Evolutionary conservation across 2,888 invertebrate species (phyloP).

Genomic region (Agrotis puta): DNA sequence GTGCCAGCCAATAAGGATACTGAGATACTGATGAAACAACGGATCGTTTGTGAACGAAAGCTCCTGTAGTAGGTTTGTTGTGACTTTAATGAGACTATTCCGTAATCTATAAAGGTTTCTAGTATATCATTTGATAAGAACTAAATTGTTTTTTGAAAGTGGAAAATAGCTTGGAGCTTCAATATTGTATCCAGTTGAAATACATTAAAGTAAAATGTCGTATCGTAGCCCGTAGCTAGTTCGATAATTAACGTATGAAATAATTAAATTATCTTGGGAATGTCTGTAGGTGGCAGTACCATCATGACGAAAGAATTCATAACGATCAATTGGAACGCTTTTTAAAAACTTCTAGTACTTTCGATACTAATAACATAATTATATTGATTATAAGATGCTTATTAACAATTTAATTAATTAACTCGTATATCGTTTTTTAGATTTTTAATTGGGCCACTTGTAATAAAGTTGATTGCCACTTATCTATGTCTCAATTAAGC

Average conservation of each 20-base stretch:
- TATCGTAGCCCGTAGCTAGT: slow-evolving; percentile 12
- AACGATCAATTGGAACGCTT: slow-evolving; percentile 46
- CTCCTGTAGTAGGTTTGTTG: background rate
- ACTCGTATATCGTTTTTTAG: slow-evolving; percentile 60
- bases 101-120: background rate
- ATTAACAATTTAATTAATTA: slow-evolving; percentile 72
- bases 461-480: slow-evolving; percentile 72
- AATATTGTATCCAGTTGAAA: background rate
- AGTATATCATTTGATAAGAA: background rate
- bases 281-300: slow-evolving; percentile 43
- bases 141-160: background rate
- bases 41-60: slow-evolving; percentile 6
- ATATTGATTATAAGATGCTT: slow-evolving; percentile 64
- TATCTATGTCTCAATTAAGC: slow-evolving; percentile 74
- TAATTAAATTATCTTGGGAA: slow-evolving; percentile 47
- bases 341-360: slow-evolving; percentile 45
- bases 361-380: slow-evolving; percentile 57
- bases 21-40: background rate
- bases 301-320: slow-evolving; percentile 42
- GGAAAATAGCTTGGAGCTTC: slow-evolving; percentile 4
- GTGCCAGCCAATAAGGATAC: background rate
- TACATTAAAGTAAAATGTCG: slow-evolving; percentile 10
- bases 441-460: slow-evolving; percentile 70
- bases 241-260: slow-evolving; percentile 46
- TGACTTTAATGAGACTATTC: background rate